Conservation (phyloP, 1,140 invertebrate species). For the Choristoneura fumiferana region DNA sequence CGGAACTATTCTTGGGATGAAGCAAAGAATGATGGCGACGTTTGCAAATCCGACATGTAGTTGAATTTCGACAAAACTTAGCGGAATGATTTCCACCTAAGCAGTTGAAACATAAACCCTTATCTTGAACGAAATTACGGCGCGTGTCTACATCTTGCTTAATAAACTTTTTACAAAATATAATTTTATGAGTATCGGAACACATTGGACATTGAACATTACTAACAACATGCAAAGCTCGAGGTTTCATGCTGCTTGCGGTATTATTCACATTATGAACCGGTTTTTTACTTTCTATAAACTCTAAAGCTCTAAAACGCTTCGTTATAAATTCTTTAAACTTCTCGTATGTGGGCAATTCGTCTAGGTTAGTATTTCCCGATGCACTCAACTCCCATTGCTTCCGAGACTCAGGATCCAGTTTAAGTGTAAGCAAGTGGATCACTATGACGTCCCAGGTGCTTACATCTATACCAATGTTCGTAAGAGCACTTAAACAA, state of each 20-base stretch:
- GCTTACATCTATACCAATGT: constrained; percentile 21
- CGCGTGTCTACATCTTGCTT: neutral
- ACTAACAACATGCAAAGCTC: neutral
- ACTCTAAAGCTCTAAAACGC: constrained; percentile 4
- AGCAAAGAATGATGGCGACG: neutral
- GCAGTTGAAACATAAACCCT: constrained; percentile 17
- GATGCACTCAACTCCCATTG: constrained; percentile 21
- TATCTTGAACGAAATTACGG: neutral
- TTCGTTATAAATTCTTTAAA: constrained; percentile 9
- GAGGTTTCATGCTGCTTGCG: neutral
- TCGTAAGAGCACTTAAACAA: constrained; percentile 22
- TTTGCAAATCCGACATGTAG: constrained; percentile 16
- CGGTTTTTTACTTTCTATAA: constrained; percentile 1
- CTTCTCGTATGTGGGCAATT: neutral
- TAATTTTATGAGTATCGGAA: constrained; percentile 6
- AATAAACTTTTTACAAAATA: constrained; percentile 2
- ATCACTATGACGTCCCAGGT: constrained; percentile 31
- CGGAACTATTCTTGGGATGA: neutral
- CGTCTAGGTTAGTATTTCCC: neutral
- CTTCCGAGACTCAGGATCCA: constrained; percentile 30
- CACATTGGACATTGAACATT: neutral
- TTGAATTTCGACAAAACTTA: neutral
- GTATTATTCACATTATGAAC: neutral
- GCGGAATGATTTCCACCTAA: constrained; percentile 4
- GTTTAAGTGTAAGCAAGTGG: constrained; percentile 25